Percentiles rank a stretch among this genome's conserved stretches.
phyloP scores from a whole-genome alignment of 2,797 vertebrate genomes.

The Sylvia borin region DNA sequence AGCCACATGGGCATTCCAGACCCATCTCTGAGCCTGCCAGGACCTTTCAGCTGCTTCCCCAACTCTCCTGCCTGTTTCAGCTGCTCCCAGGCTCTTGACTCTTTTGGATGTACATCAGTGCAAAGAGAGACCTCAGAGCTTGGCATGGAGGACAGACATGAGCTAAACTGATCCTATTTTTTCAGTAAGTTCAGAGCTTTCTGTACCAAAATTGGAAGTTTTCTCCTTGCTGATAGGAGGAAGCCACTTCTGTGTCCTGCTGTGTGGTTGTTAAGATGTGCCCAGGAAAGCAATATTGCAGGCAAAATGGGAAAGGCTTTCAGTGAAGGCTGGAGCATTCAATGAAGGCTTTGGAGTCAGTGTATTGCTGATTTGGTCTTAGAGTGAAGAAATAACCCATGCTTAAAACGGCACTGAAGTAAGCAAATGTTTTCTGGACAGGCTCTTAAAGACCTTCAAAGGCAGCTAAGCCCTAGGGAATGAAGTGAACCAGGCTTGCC shows the following conservation, averaged over 20 bases:
- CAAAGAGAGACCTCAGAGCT: background rate
- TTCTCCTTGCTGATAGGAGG: background rate
- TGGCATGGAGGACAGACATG: fast-evolving
- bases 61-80: background rate
- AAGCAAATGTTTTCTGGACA: background rate
- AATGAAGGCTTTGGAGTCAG: background rate
- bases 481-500: background rate
- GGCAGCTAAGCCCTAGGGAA: background rate
- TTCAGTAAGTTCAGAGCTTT: background rate
- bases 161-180: background rate
- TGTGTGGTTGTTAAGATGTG: background rate
- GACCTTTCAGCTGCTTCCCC: background rate
- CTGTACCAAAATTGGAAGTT: background rate
- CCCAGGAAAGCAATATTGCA: background rate
- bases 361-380: background rate
- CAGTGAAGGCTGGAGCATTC: background rate
- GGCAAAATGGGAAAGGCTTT: background rate
- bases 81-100: background rate
- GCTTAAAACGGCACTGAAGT: background rate
- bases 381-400: background rate
- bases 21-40: background rate
- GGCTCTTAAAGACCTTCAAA: background rate
- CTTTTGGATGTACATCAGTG: background rate
- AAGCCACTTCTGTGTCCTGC: background rate
- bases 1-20: background rate